These are phyloP conservation scores for Cyclophora albipunctata DNA, from an alignment of 2,888 invertebrate genomes.

Conservation along the genomic window DNA sequence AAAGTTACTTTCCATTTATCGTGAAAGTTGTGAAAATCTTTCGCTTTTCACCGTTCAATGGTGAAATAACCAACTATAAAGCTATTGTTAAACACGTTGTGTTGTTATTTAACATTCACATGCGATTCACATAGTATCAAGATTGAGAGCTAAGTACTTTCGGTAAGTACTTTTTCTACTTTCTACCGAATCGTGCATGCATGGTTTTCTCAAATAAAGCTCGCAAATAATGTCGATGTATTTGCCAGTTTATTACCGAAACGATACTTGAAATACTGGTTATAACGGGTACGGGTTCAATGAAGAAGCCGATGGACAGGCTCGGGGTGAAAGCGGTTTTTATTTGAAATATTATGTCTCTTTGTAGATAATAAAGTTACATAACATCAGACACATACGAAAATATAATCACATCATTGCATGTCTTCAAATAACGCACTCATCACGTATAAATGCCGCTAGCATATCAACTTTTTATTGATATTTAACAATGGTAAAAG, in stretches of 20 bases:
- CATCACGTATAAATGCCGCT: too few relatives aligned
- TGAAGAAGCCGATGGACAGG: too few relatives aligned
- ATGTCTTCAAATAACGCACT: too few relatives aligned
- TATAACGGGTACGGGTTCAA: neutral
- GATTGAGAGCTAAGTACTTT: constrained; percentile 8
- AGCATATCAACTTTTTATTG: too few relatives aligned
- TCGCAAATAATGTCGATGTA: too few relatives aligned
- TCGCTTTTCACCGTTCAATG: constrained; percentile 27
- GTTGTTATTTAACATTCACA: constrained; percentile 27
- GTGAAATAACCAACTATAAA: constrained; percentile 16
- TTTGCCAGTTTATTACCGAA: constrained; percentile 1
- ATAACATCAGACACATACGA: too few relatives aligned
- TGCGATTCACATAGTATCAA: constrained; percentile 10
- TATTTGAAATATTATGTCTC: too few relatives aligned
- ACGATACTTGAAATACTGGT: neutral
- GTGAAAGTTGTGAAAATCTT: constrained; percentile 32
- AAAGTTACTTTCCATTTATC: constrained; percentile 11
- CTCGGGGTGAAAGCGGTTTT: neutral
- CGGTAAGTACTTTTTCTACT: constrained; percentile 18
- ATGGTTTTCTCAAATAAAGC: constrained; percentile 13
- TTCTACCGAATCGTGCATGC: constrained; percentile 20
- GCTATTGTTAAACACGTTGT: constrained; percentile 18
- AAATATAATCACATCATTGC: too few relatives aligned
- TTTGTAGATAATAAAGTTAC: too few relatives aligned
- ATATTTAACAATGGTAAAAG: too few relatives aligned